These are phyloP conservation scores for Phania funesta DNA, from an alignment of 2,888 invertebrate species.

Conservation along the genomic window DNA sequence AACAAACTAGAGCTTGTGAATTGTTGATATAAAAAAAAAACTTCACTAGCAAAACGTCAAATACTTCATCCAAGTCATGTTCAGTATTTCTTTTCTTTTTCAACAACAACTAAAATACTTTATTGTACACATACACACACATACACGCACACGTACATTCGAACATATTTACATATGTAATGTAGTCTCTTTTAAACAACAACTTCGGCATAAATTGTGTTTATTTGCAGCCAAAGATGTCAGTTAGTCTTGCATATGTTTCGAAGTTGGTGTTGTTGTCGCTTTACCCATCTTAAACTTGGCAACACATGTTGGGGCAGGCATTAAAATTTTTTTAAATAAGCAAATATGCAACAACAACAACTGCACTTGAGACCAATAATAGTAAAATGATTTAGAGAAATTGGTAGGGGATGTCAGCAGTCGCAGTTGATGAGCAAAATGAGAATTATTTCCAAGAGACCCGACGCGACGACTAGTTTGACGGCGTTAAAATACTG, in stretches of 20 bases:
- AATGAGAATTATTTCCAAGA: neutral
- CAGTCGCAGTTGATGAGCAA: neutral
- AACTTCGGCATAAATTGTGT: conserved; percentile 25
- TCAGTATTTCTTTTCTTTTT: conserved; percentile 1
- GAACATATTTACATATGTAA: neutral
- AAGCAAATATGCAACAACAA: neutral
- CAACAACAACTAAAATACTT: neutral
- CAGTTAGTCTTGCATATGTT: conserved; percentile 38
- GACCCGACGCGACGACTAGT: too few relatives aligned
- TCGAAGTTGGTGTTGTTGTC: neutral
- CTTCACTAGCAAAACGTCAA: conserved; percentile 42
- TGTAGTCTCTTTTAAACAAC: neutral
- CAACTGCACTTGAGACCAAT: neutral
- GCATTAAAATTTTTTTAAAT: neutral
- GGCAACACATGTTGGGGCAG: conserved; percentile 17
- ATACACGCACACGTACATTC: neutral
- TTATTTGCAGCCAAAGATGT: conserved; percentile 40
- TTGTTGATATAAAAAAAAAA: neutral
- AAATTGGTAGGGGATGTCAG: neutral
- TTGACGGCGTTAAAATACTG: too few relatives aligned
- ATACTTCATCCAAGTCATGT: conserved; percentile 44
- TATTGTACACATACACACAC: neutral
- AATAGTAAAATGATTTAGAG: neutral
- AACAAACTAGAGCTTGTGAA: conserved; percentile 42
- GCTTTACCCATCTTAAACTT: conserved; percentile 22